A percentile compares a stretch with the other conserved stretches of the same genome.
These are phyloP conservation scores for Lacerta viridis DNA, from an alignment of 2,797 vertebrate genomes.

Conservation along the genomic window DNA sequence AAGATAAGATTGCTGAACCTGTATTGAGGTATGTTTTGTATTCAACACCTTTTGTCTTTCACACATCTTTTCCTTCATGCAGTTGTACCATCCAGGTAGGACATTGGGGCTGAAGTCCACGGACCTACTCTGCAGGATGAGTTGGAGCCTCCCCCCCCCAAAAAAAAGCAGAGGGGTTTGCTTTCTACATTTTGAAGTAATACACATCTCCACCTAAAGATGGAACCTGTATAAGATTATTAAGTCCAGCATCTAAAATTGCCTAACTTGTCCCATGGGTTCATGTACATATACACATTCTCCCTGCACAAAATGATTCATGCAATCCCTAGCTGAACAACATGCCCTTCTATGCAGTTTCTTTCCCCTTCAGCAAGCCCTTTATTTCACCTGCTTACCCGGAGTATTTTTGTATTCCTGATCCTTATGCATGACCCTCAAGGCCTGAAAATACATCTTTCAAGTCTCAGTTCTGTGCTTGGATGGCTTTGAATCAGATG, in stretches of 20 bases:
- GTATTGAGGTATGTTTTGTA: neutral
- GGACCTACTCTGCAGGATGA: too few relatives aligned
- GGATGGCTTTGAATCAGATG: constrained; percentile 10
- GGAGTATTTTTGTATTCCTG: neutral
- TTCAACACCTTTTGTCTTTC: neutral
- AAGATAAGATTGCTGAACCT: too few relatives aligned
- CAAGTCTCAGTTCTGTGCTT: constrained; percentile 4
- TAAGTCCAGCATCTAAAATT: too few relatives aligned
- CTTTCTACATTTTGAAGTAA: too few relatives aligned
- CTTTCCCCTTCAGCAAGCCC: neutral
- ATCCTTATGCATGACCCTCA: neutral
- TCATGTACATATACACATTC: neutral
- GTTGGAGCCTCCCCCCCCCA: too few relatives aligned
- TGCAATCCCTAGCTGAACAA: neutral
- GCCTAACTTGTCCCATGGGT: too few relatives aligned
- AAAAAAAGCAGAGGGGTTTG: too few relatives aligned
- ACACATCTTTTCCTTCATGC: neutral
- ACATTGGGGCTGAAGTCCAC: too few relatives aligned
- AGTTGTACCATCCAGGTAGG: too few relatives aligned
- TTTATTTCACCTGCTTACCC: neutral
- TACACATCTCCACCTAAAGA: too few relatives aligned
- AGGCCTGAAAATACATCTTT: neutral
- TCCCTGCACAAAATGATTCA: neutral
- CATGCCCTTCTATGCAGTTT: neutral
- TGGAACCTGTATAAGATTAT: too few relatives aligned